phyloP scores from a whole-genome alignment of 2,113 vertebrate species.

The Mormyrus iriodes region DNA sequence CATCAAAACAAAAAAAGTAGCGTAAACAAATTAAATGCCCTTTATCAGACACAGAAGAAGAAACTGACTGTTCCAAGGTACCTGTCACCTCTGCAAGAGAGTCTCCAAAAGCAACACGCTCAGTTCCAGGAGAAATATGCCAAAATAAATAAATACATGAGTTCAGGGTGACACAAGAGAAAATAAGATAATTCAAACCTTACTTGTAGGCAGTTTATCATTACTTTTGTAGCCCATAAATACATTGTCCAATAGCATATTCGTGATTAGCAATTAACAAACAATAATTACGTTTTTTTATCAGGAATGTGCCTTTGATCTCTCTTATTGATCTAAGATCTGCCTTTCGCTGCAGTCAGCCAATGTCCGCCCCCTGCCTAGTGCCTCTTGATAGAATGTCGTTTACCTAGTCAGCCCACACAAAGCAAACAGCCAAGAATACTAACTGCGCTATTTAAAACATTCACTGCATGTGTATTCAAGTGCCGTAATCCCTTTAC shows the following conservation, averaged over 20 bases:
- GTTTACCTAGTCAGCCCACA: background rate
- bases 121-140: background rate
- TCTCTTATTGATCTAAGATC: background rate
- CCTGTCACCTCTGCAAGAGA: background rate
- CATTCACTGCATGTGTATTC: background rate
- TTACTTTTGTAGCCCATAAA: background rate
- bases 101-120: background rate
- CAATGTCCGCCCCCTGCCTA: too few relatives aligned
- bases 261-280: background rate
- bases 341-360: background rate
- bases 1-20: background rate
- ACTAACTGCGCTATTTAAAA: background rate
- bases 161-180: background rate
- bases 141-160: background rate
- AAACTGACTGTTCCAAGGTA: background rate
- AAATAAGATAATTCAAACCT: background rate
- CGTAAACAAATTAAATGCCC: background rate
- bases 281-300: background rate
- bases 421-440: background rate
- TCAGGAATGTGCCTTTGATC: background rate
- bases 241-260: background rate
- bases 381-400: background rate
- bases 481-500: background rate
- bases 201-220: background rate
- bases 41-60: background rate